Percentiles rank a stretch among this genome's conserved stretches.
Conservation (phyloP, 2,888 invertebrate genomes). For the Tortrix viridana region DNA sequence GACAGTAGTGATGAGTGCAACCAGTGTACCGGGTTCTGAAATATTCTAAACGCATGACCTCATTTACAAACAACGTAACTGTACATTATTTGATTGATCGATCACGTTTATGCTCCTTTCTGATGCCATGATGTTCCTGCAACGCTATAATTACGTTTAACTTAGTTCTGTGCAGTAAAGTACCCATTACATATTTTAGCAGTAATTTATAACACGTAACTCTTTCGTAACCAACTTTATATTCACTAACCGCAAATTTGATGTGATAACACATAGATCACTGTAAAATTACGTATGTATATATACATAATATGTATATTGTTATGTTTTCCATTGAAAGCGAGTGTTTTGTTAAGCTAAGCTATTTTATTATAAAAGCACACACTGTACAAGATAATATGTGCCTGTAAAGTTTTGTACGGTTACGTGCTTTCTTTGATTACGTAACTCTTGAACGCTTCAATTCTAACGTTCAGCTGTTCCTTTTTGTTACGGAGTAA, state of each 20-base stretch:
- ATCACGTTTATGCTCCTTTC: neutral
- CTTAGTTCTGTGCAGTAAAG: neutral
- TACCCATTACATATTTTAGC: conserved; percentile 19
- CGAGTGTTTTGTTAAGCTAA: neutral
- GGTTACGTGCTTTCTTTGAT: conserved; percentile 55
- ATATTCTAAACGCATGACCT: neutral
- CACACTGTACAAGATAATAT: conserved; percentile 33
- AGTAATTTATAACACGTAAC: conserved; percentile 21
- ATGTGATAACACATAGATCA: conserved; percentile 15
- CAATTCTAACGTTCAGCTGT: conserved; percentile 45
- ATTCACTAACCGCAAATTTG: conserved; percentile 24
- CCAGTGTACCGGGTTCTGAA: too few species aligned
- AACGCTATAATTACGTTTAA: neutral
- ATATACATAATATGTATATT: conserved; percentile 1
- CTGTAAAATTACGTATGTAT: conserved; percentile 5
- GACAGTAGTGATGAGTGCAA: too few species aligned
- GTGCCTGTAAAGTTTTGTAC: conserved; percentile 43
- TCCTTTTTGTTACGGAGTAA: conserved; percentile 37
- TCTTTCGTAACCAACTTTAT: conserved; percentile 26
- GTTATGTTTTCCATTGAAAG: conserved; percentile 7
- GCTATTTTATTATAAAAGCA: conserved; percentile 11
- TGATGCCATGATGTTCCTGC: conserved; percentile 1
- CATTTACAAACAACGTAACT: neutral
- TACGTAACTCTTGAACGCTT: conserved; percentile 51
- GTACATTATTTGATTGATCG: conserved; percentile 3